Conservation (phyloP, 64 coral and sea anemone genomes). For the Stichodactyla mertensii region DNA sequence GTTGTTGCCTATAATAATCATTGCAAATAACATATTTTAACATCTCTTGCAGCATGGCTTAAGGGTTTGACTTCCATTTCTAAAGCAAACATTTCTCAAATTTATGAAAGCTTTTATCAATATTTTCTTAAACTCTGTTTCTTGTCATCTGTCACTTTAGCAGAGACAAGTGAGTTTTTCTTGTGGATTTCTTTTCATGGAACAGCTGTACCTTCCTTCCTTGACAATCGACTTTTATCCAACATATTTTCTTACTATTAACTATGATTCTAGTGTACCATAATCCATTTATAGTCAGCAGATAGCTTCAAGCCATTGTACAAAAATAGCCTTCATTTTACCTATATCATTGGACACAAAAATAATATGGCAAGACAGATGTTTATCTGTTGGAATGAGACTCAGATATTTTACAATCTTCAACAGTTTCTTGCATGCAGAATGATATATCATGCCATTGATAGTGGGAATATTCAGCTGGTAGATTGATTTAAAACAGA, state of each 20-base stretch:
- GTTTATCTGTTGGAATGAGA: background rate
- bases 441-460: background rate
- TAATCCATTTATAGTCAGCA: background rate
- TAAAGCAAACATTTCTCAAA: constrained; percentile 2
- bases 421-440: background rate
- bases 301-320: background rate
- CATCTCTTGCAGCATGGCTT: too few species aligned
- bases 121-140: background rate
- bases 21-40: too few species aligned
- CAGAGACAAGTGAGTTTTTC: background rate
- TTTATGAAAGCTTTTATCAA: background rate
- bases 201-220: background rate
- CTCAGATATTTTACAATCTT: background rate
- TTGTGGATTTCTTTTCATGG: background rate
- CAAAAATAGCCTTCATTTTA: background rate
- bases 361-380: background rate
- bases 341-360: too few species aligned
- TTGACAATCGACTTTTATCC: background rate
- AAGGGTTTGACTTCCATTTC: background rate
- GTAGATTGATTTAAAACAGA: background rate
- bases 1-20: too few species aligned
- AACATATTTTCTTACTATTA: background rate
- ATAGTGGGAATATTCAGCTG: background rate
- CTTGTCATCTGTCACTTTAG: background rate
- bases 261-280: background rate